Evolutionary conservation across 92 coral and sea anemone species (phyloP).

Genomic region (Porites rus): DNA sequence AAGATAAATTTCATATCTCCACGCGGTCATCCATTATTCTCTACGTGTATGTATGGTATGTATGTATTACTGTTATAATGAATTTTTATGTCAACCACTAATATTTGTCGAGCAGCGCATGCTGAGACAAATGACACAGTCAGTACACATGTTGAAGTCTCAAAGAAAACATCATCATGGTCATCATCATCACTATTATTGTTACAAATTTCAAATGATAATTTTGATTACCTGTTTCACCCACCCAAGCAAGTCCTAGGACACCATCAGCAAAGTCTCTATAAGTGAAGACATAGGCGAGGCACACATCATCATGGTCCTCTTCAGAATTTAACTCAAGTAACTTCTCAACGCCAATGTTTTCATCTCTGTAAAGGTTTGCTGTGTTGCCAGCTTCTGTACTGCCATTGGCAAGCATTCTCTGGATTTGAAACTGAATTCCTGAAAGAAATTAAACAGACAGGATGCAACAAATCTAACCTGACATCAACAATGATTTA

Average conservation of each 20-base stretch:
- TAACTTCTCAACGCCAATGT: conserved; percentile 94
- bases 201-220: too few species aligned
- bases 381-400: too few species aligned
- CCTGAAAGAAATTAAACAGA: conserved; percentile 43
- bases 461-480: background rate
- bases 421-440: conserved; percentile 82
- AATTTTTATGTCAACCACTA: too few species aligned
- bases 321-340: conserved; percentile 89
- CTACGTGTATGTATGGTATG: too few species aligned
- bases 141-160: too few species aligned
- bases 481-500: background rate
- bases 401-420: conserved; percentile 85
- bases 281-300: conserved; percentile 90
- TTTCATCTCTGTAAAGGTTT: conserved; percentile 75
- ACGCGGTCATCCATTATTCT: too few species aligned
- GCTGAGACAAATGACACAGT: too few species aligned
- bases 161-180: too few species aligned
- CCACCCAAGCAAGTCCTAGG: conserved; percentile 99
- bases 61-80: too few species aligned
- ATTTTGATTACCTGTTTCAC: conserved; percentile 56
- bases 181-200: too few species aligned
- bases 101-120: too few species aligned
- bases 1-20: too few species aligned
- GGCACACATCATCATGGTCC: conserved; percentile 65
- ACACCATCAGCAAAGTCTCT: conserved; percentile 98